phyloP scores from a whole-genome alignment of 2,113 vertebrate genomes.

The Capreolus pygargus region DNA sequence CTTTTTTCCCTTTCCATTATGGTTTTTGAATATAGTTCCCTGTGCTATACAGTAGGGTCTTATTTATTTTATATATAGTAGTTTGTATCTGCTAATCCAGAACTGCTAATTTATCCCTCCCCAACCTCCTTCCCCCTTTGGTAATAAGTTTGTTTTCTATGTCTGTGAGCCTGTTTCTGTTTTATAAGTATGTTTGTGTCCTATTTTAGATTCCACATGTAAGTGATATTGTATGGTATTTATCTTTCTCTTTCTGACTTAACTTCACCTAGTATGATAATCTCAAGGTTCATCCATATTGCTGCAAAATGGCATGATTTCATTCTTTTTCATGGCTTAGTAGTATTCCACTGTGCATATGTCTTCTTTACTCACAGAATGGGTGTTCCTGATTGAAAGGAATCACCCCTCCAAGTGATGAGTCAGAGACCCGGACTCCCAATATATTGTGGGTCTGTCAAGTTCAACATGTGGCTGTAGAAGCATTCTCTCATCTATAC shows the following conservation, averaged over 20 bases:
- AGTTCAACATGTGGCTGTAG: not conserved
- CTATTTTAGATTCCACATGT: not conserved
- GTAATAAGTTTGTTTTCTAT: not conserved
- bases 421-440: not conserved
- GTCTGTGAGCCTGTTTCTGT: not conserved
- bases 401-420: not conserved
- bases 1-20: not conserved
- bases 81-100: not conserved
- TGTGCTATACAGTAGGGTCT: not conserved
- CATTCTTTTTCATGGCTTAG: not conserved
- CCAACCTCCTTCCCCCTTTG: no score
- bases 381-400: not conserved
- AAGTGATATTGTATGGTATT: not conserved
- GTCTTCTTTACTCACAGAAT: not conserved
- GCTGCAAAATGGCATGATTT: not conserved
- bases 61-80: not conserved
- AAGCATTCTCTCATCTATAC: not conserved
- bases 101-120: not conserved
- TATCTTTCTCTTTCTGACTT: not conserved
- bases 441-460: not conserved
- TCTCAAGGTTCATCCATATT: not conserved
- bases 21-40: not conserved
- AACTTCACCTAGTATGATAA: not conserved
- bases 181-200: not conserved
- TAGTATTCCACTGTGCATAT: not conserved